Evolutionary conservation across 1,140 invertebrate genomes (phyloP).

Genomic region (Pseudomyrmex flavicornis): DNA sequence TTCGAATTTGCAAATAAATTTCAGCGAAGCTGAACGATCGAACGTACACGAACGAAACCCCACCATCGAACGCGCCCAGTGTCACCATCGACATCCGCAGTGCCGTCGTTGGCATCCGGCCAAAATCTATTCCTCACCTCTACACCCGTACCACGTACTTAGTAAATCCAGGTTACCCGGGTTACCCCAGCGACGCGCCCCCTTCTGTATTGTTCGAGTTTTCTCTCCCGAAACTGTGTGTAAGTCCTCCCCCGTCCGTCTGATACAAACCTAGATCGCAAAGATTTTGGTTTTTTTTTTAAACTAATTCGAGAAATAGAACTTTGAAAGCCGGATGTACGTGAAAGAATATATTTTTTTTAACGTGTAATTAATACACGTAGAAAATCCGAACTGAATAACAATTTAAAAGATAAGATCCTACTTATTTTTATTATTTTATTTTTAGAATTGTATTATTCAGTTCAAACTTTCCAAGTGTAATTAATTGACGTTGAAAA

Average conservation of each 20-base stretch:
- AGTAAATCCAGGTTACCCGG: conserved; percentile 72
- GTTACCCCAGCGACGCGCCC: conserved; percentile 59
- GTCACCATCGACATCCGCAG: conserved; percentile 83
- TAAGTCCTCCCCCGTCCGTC: too few species aligned
- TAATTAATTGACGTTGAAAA: too few species aligned
- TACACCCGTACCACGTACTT: conserved; percentile 54
- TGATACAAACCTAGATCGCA: conserved; percentile 7
- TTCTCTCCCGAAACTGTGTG: conserved; percentile 10
- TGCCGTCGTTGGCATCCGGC: conserved; percentile 81
- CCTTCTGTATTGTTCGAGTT: conserved; percentile 74
- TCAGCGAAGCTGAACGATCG: neutral
- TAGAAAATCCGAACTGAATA: neutral
- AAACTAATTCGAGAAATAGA: too few species aligned
- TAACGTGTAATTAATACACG: neutral
- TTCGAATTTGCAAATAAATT: conserved; percentile 15
- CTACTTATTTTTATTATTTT: too few species aligned
- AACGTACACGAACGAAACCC: conserved; percentile 52
- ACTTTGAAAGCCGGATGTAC: too few species aligned
- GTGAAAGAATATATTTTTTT: neutral
- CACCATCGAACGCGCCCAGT: conserved; percentile 59
- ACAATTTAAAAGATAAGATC: neutral
- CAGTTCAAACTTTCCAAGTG: too few species aligned
- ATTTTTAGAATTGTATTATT: too few species aligned
- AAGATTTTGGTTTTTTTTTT: too few species aligned
- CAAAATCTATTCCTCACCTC: conserved; percentile 74